Evolutionary conservation across 2,888 invertebrate species (phyloP).

Genomic region (Lasioglossum marginatum): DNA sequence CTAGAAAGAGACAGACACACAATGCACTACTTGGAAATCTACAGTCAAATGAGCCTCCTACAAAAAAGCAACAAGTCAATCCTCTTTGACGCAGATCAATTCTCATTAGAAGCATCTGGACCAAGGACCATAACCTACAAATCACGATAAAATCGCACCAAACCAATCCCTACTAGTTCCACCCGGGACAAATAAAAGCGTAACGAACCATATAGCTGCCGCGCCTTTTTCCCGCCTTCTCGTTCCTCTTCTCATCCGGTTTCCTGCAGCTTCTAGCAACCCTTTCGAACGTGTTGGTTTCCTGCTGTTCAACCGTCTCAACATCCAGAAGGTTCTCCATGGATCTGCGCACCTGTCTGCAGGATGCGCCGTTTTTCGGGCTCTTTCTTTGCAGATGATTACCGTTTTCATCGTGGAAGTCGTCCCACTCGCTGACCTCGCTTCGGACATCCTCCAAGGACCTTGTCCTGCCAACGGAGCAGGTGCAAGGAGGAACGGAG

Average conservation of each 20-base stretch:
- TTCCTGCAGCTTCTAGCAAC: conserved; percentile 71
- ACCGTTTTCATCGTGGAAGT: conserved; percentile 87
- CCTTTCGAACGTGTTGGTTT: conserved; percentile 72
- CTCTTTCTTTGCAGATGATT: conserved; percentile 86
- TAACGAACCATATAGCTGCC: conserved; percentile 83
- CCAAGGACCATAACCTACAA: not conserved
- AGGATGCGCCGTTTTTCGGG: conserved; percentile 85
- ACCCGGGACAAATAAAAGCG: not conserved
- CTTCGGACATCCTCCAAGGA: conserved; percentile 91
- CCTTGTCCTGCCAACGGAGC: conserved; percentile 87
- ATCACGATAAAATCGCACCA: not conserved
- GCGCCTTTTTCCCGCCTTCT: conserved; percentile 76
- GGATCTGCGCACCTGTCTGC: conserved; percentile 87
- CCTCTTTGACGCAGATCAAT: not conserved
- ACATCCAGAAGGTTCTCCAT: conserved; percentile 89
- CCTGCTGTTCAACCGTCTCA: conserved; percentile 68
- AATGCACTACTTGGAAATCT: not conserved
- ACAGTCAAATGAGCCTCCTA: not conserved
- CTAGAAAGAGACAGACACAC: not conserved
- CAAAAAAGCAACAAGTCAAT: not conserved
- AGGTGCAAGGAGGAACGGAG: conserved; percentile 86
- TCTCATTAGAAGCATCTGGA: not conserved
- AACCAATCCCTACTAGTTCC: not conserved
- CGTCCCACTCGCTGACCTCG: conserved; percentile 88
- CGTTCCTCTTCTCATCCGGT: conserved; percentile 71